Evolutionary conservation across 2,888 invertebrate genomes (phyloP).

Genomic region (Cheilosia variabilis): DNA sequence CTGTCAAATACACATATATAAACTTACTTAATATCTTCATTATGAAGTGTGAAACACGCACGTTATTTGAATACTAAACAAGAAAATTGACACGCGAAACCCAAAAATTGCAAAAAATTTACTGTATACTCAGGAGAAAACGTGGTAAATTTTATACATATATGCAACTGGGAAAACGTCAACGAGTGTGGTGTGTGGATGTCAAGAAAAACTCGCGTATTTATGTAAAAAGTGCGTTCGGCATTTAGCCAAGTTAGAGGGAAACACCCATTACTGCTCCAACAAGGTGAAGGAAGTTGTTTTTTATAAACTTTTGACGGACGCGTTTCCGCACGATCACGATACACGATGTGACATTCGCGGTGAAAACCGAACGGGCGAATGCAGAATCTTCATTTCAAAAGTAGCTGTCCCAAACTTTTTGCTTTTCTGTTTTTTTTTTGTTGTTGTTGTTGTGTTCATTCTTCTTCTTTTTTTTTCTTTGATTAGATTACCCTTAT

Average conservation of each 20-base stretch:
- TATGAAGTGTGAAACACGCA: slow-evolving; percentile 35
- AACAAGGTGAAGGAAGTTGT: slow-evolving; percentile 21
- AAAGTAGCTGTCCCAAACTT: slow-evolving; percentile 51
- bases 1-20: slow-evolving; percentile 14
- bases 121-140: slow-evolving; percentile 1
- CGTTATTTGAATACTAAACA: neutral
- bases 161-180: slow-evolving; percentile 31
- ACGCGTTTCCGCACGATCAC: slow-evolving; percentile 30
- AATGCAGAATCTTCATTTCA: slow-evolving; percentile 57
- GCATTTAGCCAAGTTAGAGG: slow-evolving; percentile 49
- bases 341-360: slow-evolving; percentile 47
- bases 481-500: slow-evolving; percentile 64
- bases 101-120: neutral
- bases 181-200: slow-evolving; percentile 49
- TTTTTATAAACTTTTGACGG: slow-evolving; percentile 26
- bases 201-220: slow-evolving; percentile 25
- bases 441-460: slow-evolving; percentile 28
- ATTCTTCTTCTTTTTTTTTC: slow-evolving; percentile 12
- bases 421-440: slow-evolving; percentile 14
- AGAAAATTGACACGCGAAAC: neutral
- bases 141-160: neutral
- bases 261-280: slow-evolving; percentile 34
- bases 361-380: slow-evolving; percentile 40
- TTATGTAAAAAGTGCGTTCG: slow-evolving; percentile 30
- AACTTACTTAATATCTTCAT: slow-evolving; percentile 70